Conservation (phyloP, 1,140 invertebrate species). For the Pachypsylla venusta region DNA sequence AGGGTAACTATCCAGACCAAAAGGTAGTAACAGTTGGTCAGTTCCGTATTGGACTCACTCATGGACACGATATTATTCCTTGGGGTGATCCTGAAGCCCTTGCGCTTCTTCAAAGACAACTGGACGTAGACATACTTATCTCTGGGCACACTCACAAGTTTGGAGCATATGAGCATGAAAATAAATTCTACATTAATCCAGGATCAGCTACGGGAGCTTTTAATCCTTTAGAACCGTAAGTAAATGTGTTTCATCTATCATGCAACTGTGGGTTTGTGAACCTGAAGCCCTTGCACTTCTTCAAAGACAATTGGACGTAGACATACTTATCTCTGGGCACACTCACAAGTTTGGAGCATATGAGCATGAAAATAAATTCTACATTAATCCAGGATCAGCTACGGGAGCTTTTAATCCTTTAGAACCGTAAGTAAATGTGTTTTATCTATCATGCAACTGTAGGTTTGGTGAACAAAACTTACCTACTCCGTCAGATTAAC, state of each 20-base stretch:
- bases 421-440: constrained; percentile 50
- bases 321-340: constrained; percentile 96
- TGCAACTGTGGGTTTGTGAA: no score
- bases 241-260: no score
- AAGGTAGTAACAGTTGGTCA: constrained; percentile 98
- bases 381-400: constrained; percentile 97
- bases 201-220: constrained; percentile 97
- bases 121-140: constrained; percentile 98
- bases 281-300: constrained; percentile 81
- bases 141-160: constrained; percentile 98
- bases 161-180: constrained; percentile 96
- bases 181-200: constrained; percentile 98
- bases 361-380: constrained; percentile 98
- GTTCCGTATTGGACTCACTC: constrained; percentile 92
- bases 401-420: constrained; percentile 93
- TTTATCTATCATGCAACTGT: no score
- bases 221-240: constrained; percentile 77
- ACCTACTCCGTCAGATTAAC: no score
- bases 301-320: constrained; percentile 93
- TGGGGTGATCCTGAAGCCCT: constrained; percentile 92
- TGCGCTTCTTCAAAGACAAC: constrained; percentile 83
- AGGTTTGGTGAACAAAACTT: no score
- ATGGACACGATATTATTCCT: constrained; percentile 94
- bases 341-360: constrained; percentile 98
- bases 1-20: constrained; percentile 94